Evolutionary conservation across 30 jellyfish, hydroid and myxozoan species (phyloP), one percentile per base, ranked within the genome.

Genomic region (Hydra vulgaris): DNA sequence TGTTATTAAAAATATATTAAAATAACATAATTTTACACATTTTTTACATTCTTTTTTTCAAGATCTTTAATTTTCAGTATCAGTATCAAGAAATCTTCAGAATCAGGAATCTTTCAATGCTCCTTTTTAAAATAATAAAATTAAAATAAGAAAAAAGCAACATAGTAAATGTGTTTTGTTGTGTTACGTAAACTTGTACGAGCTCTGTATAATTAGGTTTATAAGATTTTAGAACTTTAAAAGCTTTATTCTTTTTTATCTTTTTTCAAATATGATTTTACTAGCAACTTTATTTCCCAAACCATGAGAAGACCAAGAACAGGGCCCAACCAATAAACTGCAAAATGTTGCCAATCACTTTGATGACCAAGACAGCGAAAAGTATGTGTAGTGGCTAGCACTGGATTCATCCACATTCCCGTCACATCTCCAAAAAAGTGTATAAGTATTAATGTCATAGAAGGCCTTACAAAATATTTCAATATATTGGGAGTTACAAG

Each of bases 351-450:
- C 93, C 88, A 80, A 1, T 77, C 88, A 77, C 87, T 82, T 19
- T 78, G 82, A 80, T 85, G 95, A 23, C 98, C 98, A 23, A 8
- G 53, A 76, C 98, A 91, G 24, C 86, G 88, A 71, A 86, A 81
- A 8, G 98, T 91, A 80, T 80, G 92, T 17, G 95, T 87, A 8
- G 98, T 70, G 26, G 98, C 98, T 67, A 80, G 66, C 15, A 90
- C 92, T 18, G 98, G 96, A 83, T 91, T 85, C 98, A 91, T 91
- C 98, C 98, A 91, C 22, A 84, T 86, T 25, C 98, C 98, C 0
- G 96, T 69, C 73, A 89, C 85, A 26, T 81, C 68, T n/a, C 83
- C 76, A 73, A 86, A 91, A 24, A 81, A 26, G 17, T 76, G 21
- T 21, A 86, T 71, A 21, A 86, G 79, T 17, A 82, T n/a, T 56